phyloP scores from a whole-genome alignment of 2,888 invertebrate species.

The Chrysolina oricalcia region DNA sequence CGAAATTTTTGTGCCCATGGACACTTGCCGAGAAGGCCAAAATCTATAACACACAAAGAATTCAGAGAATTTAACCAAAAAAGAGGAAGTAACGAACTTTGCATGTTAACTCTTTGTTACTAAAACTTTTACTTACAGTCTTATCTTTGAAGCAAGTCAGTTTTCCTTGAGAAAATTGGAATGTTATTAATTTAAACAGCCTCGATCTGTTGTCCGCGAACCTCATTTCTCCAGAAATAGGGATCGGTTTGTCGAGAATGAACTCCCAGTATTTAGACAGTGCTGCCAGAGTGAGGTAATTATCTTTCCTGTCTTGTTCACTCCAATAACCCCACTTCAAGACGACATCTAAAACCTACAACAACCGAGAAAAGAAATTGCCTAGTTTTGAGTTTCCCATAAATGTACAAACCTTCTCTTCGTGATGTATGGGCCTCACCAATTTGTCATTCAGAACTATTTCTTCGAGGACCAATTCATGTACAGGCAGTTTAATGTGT shows the following conservation, averaged over 20 bases:
- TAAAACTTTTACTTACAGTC: slow-evolving; percentile 71
- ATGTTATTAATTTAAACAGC: slow-evolving; percentile 83
- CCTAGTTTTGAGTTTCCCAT: not conserved
- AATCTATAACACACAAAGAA: too few relatives aligned
- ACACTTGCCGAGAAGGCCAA: too few relatives aligned
- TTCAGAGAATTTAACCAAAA: too few relatives aligned
- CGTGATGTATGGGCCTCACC: slow-evolving; percentile 85
- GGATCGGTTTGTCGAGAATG: slow-evolving; percentile 68
- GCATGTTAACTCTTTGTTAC: not conserved
- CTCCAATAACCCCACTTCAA: slow-evolving; percentile 93
- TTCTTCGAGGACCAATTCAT: slow-evolving; percentile 86
- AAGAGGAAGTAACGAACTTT: not conserved
- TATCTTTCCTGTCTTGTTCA: slow-evolving; percentile 87
- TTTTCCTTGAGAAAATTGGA: slow-evolving; percentile 87
- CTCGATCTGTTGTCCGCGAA: slow-evolving; percentile 85
- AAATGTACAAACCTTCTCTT: slow-evolving; percentile 74
- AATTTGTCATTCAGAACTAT: slow-evolving; percentile 84
- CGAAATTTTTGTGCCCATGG: too few relatives aligned
- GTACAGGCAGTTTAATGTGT: slow-evolving; percentile 78
- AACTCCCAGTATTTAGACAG: slow-evolving; percentile 69
- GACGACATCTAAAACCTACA: slow-evolving; percentile 77
- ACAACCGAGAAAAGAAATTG: slow-evolving; percentile 14
- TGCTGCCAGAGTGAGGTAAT: slow-evolving; percentile 79
- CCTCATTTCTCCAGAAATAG: slow-evolving; percentile 83
- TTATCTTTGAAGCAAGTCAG: slow-evolving; percentile 87